phyloP scores from a whole-genome alignment of 2,888 invertebrate genomes.

The Leptopilina myrica region DNA sequence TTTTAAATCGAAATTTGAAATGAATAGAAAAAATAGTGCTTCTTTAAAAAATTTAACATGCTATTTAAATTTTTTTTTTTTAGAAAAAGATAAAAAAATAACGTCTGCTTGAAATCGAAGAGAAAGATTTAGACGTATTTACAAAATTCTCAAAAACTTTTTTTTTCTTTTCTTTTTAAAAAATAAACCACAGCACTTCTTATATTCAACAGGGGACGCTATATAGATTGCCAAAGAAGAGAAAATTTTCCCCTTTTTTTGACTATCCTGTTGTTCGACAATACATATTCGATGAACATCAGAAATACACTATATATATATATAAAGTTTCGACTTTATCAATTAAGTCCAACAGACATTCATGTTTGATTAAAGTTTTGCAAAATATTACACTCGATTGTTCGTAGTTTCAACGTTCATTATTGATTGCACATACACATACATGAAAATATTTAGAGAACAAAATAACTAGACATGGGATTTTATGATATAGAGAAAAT shows the following conservation, averaged over 20 bases:
- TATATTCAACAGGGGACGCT: slow-evolving; percentile 18
- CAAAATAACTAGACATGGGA: background rate
- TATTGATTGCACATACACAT: slow-evolving; percentile 11
- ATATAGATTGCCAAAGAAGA: slow-evolving; percentile 2
- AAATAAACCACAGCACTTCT: slow-evolving; percentile 43
- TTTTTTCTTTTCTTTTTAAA: slow-evolving; percentile 42
- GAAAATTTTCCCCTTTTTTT: background rate
- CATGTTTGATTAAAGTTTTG: slow-evolving; percentile 1
- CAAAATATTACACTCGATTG: background rate
- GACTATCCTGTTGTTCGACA: slow-evolving; percentile 5
- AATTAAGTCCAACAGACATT: slow-evolving; percentile 6
- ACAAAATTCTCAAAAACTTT: slow-evolving; percentile 41
- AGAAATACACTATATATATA: slow-evolving; percentile 2
- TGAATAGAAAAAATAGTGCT: background rate
- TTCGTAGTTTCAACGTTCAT: slow-evolving; percentile 4
- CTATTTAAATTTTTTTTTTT: background rate
- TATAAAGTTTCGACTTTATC: slow-evolving; percentile 8
- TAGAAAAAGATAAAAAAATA: background rate
- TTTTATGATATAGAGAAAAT: slow-evolving; percentile 16
- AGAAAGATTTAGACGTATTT: background rate
- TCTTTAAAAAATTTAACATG: background rate
- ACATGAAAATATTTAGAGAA: background rate
- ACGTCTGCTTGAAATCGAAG: background rate
- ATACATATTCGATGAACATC: slow-evolving; percentile 27
- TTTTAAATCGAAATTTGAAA: background rate